Percentiles rank a stretch among this genome's conserved stretches.
Conservation (phyloP, 2,888 invertebrate species). For the Ectemnius cavifrons region DNA sequence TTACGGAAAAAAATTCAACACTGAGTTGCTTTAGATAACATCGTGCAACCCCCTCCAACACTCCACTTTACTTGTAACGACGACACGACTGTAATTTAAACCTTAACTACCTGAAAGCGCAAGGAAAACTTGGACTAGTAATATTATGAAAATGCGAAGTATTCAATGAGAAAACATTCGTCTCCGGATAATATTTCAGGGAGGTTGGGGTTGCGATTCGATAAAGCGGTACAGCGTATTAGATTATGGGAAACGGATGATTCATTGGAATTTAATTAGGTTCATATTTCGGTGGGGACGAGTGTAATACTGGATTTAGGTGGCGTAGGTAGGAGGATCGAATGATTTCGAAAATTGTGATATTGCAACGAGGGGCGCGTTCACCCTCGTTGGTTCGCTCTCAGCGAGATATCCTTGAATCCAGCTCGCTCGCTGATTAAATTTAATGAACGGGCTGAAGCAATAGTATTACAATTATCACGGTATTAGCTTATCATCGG, state of each 20-base stretch:
- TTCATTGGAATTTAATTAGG: neutral
- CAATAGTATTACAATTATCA: conserved; percentile 23
- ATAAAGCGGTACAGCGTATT: neutral
- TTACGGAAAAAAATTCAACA: too few relatives aligned
- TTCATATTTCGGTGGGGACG: neutral
- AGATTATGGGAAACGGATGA: neutral
- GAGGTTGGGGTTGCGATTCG: neutral
- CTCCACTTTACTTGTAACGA: too few relatives aligned
- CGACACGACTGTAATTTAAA: too few relatives aligned
- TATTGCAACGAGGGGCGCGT: conserved; percentile 25
- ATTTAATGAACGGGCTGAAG: conserved; percentile 22
- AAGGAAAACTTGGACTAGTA: too few relatives aligned
- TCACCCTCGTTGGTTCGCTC: conserved; percentile 2
- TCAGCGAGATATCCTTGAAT: neutral
- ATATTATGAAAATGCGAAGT: too few relatives aligned
- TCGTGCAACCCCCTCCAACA: too few relatives aligned
- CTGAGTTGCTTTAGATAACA: too few relatives aligned
- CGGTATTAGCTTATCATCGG: conserved; percentile 14
- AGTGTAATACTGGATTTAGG: conserved; percentile 1
- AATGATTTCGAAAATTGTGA: conserved; percentile 36
- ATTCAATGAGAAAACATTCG: too few relatives aligned
- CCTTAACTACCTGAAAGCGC: too few relatives aligned
- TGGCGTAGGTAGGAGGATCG: conserved; percentile 9
- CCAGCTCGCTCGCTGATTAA: conserved; percentile 8
- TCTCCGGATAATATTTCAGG: too few relatives aligned